A percentile compares a stretch with the other conserved stretches of the same genome.
Conservation (phyloP, 2,888 invertebrate genomes). For the Cerastis leucographa region DNA sequence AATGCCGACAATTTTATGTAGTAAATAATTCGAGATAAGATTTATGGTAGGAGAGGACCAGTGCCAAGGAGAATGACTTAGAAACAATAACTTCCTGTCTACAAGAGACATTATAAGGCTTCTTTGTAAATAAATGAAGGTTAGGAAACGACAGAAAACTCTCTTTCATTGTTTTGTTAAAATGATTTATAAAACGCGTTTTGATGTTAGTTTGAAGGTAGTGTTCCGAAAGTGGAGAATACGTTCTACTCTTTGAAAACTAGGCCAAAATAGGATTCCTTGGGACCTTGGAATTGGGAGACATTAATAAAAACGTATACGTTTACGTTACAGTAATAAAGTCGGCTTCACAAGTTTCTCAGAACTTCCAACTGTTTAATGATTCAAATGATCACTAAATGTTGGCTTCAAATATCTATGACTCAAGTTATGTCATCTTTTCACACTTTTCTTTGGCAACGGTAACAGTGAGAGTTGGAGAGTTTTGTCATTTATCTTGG, state of each 20-base stretch:
- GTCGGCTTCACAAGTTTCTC: conserved; percentile 26
- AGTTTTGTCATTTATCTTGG: conserved; percentile 25
- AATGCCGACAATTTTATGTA: conserved; percentile 59
- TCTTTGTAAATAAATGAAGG: background rate
- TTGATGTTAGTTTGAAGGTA: background rate
- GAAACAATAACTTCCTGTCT: conserved; percentile 60
- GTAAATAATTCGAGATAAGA: conserved; percentile 63
- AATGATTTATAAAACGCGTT: background rate
- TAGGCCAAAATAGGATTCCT: background rate
- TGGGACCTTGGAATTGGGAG: conserved; percentile 24
- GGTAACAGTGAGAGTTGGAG: conserved; percentile 32
- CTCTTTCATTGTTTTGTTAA: background rate
- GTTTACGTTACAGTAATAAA: conserved; percentile 34
- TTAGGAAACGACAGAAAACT: background rate
- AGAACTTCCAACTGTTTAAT: conserved; percentile 34
- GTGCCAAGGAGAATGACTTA: conserved; percentile 71
- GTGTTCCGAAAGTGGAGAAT: background rate
- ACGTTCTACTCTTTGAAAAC: background rate
- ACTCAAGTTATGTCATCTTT: conserved; percentile 50
- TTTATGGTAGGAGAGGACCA: conserved; percentile 50
- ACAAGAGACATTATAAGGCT: conserved; percentile 1
- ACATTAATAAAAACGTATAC: conserved; percentile 18
- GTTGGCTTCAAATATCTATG: conserved; percentile 45
- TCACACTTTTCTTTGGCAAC: conserved; percentile 54
- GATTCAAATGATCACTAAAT: conserved; percentile 46